Evolutionary conservation across 2,797 vertebrate species (phyloP), one percentile per base, ranked within the genome.

Genomic region (Paratrypauchen microcephalus): DNA sequence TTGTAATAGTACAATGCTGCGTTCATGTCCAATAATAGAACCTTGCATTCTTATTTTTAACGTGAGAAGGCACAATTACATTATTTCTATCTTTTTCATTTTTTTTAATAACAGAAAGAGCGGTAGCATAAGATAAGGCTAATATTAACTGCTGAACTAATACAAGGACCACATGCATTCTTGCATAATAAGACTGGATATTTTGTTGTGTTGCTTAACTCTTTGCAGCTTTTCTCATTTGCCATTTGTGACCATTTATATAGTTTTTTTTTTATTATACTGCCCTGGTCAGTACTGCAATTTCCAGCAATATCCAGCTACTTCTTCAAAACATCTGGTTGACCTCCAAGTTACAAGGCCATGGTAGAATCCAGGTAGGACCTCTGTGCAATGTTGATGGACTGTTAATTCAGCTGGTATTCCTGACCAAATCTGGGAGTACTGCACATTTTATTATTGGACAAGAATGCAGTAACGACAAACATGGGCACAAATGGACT

Each of bases 401-500:
- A 12, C 39, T 41, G 11, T 41, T 13, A 12, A 41, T 41, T 13
- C 11, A 41, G 13, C 39, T 41, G 2, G 12, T 41, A 23, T 23
- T 21, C n/a, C 24, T 11, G 12, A 6, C 55, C 24, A 57, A 57
- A 24, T 26, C 55, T 57, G 4, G 13, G 23, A 55, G 21, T 13
- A 6, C 55, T 57, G 13, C 55, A 11, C 1, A 18, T 59, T 41
- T 30, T 30, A 57, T 15, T 70, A 76, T 64, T 21, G 63, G 65
- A 80, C 72, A 76, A 77, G 75, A 88, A 88, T 71, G 69, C 63
- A 76, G 77, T 15, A 7, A 23, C 2, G 18, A 52, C 48, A 52
- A n/a, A 63, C 15, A 30, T 54, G 19, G 1, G 11, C 48, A 50
- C 48, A 32, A 69, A 68, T 71, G 74, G 69, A 60, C 64, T 16